Evolutionary conservation across 1,140 invertebrate genomes (phyloP), one percentile per base, ranked within the genome.

Genomic region (Pteromalus puparum): DNA sequence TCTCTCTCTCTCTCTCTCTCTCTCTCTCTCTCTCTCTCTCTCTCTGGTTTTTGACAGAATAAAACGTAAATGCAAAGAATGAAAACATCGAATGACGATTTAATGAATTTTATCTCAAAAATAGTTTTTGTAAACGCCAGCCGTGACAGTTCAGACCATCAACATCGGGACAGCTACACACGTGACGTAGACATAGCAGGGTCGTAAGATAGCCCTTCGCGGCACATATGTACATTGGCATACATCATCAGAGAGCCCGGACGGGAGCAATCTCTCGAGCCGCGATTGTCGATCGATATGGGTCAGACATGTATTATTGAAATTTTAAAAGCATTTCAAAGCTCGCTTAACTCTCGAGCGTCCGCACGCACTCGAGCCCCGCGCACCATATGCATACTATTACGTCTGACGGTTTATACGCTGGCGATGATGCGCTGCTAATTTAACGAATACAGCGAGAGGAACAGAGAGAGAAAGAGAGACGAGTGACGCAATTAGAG

Each of bases 271-370:
- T 15, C 72, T 38, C 72, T n/a, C 12, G 28, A 26, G 10, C 0
- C 21, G 34, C 73, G n/a, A 83, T 77, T 46, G 42, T 21, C 46
- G 87, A 86, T 88, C 78, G 88, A 90, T 90, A 85, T 90, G 88
- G 89, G 88, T 89, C 89, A 90, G 89, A 90, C 89, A 89, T 90
- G 88, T 87, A 90, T 90, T 89, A 90, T 90, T 90, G 84, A 91
- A 90, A 91, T 90, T 90, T 90, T 91, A 90, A 91, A 91, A 91
- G 90, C 90, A 88, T 90, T 90, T 89, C 90, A 89, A 89, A 90
- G 89, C 90, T 88, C 84, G 85, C 87, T 87, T 90, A 90, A 90
- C 89, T 90, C 82, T n/a, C n/a, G 81, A 24, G 77, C 81, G 85
- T 87, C 85, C 81, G 74, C 81, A 85, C 76, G 48, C 38, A 9